Evolutionary conservation across 2,113 vertebrate genomes (phyloP), one percentile per base, ranked within the genome.

Genomic region (Saimiri boliviensis): DNA sequence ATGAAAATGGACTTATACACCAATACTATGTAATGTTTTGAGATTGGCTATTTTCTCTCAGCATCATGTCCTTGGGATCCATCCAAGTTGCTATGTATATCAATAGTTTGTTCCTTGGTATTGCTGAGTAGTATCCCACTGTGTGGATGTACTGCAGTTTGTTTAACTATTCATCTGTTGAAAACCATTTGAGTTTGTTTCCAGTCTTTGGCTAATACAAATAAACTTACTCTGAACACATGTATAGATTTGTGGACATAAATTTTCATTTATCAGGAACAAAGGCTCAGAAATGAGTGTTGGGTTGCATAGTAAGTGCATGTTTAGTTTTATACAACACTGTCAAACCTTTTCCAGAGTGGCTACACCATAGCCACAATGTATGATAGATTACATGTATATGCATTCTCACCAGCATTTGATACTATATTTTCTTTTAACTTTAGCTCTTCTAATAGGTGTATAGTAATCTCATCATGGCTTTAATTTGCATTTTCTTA

Each of bases 311-410:
- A 23, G 10, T 37, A 93, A 83, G 6, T 56, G 21, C 1, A 14
- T 56, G n/a, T 40, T 95, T 73, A 40, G 16, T 85, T 95, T 97
- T 82, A 91, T 4, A 74, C 19, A 90, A 91, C 30, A 60, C 6
- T 79, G 40, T 6, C 12, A 81, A 84, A 77, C 30, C 35, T 45
- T 60, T 54, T 96, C 52, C 30, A 84, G 47, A 85, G 63, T 42
- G 47, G 35, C 37, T 68, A 0, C 5, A 73, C 12, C 23, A 70
- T 8, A 7, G 27, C 32, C 32, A 54, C 7, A 81, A 77, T 21
- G 4, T 23, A 32, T 13, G n/a, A 96, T 32, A 60, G 23, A 96
- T 52, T 21, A 8, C 2, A 58, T 74, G 88, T 63, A 85, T 87
- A 35, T 6, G 12, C 0, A 54, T 85, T 45, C 40, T 85, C 30